phyloP scores from a whole-genome alignment of 1,140 invertebrate species.

The Drosophila rhopaloa region DNA sequence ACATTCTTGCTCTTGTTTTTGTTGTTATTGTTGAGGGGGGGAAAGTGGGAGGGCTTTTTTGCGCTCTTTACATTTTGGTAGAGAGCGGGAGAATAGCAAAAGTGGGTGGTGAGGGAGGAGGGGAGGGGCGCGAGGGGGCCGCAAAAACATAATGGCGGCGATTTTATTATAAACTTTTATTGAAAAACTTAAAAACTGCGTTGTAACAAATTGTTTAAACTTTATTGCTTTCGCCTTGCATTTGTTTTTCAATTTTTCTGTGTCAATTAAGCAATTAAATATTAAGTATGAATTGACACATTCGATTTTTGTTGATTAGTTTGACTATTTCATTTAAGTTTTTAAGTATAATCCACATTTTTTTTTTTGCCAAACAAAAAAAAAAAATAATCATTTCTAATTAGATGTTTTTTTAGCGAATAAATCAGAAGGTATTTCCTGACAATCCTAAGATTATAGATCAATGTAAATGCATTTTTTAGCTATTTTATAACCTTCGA shows the following conservation, averaged over 20 bases:
- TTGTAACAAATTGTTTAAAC: slow-evolving; percentile 79
- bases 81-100: slow-evolving; percentile 17
- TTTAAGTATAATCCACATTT: too few relatives aligned
- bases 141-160: slow-evolving; percentile 77
- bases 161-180: slow-evolving; percentile 72
- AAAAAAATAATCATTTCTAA: too few relatives aligned
- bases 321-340: background rate
- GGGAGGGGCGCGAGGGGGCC: slow-evolving; percentile 13
- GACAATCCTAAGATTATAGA: too few relatives aligned
- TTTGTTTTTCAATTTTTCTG: slow-evolving; percentile 35
- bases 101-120: slow-evolving; percentile 28
- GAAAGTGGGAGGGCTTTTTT: slow-evolving; percentile 31
- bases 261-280: slow-evolving; percentile 53
- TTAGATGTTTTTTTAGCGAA: too few relatives aligned
- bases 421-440: too few relatives aligned
- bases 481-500: too few relatives aligned
- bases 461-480: too few relatives aligned
- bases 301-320: slow-evolving; percentile 2
- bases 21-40: slow-evolving; percentile 33
- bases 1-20: slow-evolving; percentile 71
- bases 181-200: slow-evolving; percentile 76
- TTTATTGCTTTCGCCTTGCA: slow-evolving; percentile 56
- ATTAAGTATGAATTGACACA: slow-evolving; percentile 43
- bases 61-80: slow-evolving; percentile 16
- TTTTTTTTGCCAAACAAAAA: too few relatives aligned